phyloP scores from a whole-genome alignment of 1,140 invertebrate genomes.

The Anastrepha ludens region DNA sequence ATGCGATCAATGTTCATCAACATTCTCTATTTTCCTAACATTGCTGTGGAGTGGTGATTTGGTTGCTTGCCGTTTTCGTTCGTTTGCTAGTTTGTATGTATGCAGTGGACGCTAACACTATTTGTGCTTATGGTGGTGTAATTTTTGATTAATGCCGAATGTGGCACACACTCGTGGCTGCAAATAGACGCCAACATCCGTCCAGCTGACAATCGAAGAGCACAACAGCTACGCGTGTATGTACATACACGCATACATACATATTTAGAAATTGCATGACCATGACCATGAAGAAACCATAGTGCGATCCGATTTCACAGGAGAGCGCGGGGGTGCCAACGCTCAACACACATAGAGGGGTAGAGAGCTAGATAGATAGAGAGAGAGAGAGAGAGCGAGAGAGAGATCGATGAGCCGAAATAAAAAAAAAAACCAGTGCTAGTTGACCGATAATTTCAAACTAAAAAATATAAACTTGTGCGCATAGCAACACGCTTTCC shows the following conservation, averaged over 20 bases:
- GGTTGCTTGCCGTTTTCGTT: not conserved
- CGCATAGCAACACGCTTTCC: slow-evolving; percentile 32
- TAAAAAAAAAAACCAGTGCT: not conserved
- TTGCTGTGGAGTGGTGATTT: not conserved
- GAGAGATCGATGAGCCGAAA: not conserved
- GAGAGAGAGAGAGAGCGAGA: not conserved
- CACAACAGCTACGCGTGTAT: not conserved
- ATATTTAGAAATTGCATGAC: not conserved
- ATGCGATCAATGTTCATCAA: not conserved
- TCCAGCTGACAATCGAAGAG: not conserved
- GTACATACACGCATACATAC: too few relatives aligned
- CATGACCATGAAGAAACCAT: slow-evolving; percentile 17
- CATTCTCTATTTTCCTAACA: not conserved
- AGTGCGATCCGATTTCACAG: not conserved
- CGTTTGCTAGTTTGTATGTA: not conserved
- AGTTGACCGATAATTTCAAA: slow-evolving; percentile 44
- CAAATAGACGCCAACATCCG: slow-evolving; percentile 12
- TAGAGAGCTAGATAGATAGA: too few relatives aligned
- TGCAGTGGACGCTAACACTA: not conserved
- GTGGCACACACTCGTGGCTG: not conserved
- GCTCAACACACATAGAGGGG: too few relatives aligned
- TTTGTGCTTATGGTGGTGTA: not conserved
- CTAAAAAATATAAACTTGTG: slow-evolving; percentile 1
- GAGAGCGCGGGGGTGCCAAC: not conserved
- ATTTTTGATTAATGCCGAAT: slow-evolving; percentile 10